Evolutionary conservation across 2,113 vertebrate species (phyloP), one percentile per base, ranked within the genome.

Genomic region (Fukomys damarensis): DNA sequence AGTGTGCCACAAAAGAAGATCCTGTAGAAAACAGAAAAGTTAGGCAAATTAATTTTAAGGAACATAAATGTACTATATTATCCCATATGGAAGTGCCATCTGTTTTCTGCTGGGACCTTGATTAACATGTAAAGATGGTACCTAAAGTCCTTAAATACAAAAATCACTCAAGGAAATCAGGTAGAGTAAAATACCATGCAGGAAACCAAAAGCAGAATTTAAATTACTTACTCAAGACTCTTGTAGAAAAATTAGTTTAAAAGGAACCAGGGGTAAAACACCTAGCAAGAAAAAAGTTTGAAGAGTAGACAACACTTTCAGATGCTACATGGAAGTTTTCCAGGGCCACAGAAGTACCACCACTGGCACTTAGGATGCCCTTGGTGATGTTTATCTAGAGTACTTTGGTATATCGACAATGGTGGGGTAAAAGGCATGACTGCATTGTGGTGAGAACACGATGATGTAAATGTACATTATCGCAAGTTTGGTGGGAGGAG

Each of bases 81-180:
- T 38, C 16, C 28, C 12, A 56, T 52, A 49, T 90, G 46, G 77
- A 81, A 89, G 13, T 83, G 24, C 38, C 79, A 49, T 80, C n/a
- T 92, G 49, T 89, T 82, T 96, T 59, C 68, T 58, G 1, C 52
- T 77, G 66, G 59, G 65, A 81, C 30, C 22, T 41, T 94, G 65
- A 65, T 0, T 77, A 70, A 46, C 20, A 92, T 12, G 32, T 91
- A 83, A 26, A 93, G 66, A 83, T 79, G 70, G 52, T 63, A 79
- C 35, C 41, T 91, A 38, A 93, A 93, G 24, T 93, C 49, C 35
- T n/a, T 28, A 24, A 32, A 81, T 46, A 96, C 65, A 38, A 96
- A 70, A 94, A 92, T 84, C 24, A 94, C 61, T 61, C 32, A 61
- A 85, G 43, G 26, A 87, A 91, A 96, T 32, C 63, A 89, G 43